These are phyloP conservation scores for Brachyistius frenatus DNA, from an alignment of 2,113 vertebrate species.

Conservation along the genomic window DNA sequence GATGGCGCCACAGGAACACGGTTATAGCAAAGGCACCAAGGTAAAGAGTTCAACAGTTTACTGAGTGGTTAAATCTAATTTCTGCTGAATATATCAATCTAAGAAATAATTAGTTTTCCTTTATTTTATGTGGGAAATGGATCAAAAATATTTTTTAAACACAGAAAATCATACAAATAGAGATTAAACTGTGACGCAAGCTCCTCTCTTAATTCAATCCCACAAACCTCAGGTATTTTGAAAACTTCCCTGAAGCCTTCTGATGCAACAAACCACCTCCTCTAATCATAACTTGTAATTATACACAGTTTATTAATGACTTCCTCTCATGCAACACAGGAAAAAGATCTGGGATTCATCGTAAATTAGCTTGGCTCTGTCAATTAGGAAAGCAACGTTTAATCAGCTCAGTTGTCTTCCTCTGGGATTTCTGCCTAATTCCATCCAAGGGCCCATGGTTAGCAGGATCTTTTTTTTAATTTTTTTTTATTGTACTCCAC, in stretches of 20 bases:
- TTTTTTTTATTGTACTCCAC: constrained; percentile 10
- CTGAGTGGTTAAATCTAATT: background rate
- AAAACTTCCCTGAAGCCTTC: constrained; percentile 23
- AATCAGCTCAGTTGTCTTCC: constrained; percentile 66
- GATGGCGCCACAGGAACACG: constrained; percentile 49
- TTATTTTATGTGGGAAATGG: background rate
- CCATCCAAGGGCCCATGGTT: constrained; percentile 43
- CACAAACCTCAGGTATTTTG: background rate
- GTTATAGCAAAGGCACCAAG: background rate
- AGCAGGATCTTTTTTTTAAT: constrained; percentile 28
- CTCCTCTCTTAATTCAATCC: background rate
- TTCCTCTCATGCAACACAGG: constrained; percentile 42
- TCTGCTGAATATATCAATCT: background rate
- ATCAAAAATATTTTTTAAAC: background rate
- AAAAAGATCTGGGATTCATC: constrained; percentile 62
- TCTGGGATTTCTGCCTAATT: constrained; percentile 60
- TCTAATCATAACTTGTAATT: constrained; percentile 61
- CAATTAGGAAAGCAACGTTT: constrained; percentile 65
- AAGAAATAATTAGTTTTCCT: background rate
- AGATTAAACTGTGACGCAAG: background rate
- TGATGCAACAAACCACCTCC: constrained; percentile 22
- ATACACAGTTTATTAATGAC: constrained; percentile 50
- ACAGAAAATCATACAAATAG: background rate
- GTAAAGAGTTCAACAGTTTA: background rate
- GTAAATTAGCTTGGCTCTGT: constrained; percentile 54